phyloP scores from a whole-genome alignment of 35 echinoderm and acorn worm genomes.

The Amphiura filiformis region DNA sequence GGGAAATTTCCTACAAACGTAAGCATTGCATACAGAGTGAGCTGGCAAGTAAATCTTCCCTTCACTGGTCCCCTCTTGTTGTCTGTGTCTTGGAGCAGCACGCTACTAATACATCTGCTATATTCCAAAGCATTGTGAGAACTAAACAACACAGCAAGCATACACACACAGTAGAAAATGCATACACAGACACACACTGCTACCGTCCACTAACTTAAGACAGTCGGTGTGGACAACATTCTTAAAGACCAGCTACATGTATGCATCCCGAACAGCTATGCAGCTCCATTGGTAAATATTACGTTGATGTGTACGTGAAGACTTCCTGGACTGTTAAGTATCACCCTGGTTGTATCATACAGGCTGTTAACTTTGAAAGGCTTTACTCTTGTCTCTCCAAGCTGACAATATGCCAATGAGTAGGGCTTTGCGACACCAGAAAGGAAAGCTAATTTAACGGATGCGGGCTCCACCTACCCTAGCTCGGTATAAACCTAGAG shows the following conservation, averaged over 20 bases:
- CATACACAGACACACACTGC: no score
- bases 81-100: not conserved
- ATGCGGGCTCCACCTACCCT: not conserved
- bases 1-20: not conserved
- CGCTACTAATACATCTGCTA: not conserved
- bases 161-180: not conserved
- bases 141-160: not conserved
- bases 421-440: not conserved
- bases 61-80: not conserved
- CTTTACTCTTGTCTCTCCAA: not conserved
- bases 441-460: slow-evolving; percentile 11
- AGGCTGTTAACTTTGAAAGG: not conserved
- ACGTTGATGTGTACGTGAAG: no score
- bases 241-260: no score
- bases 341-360: not conserved
- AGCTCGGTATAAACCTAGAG: not conserved
- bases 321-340: not conserved
- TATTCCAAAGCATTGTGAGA: not conserved
- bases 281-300: no score
- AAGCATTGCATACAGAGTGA: not conserved
- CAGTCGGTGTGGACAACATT: no score
- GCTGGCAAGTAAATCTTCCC: no score
- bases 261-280: no score
- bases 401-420: not conserved
- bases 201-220: no score